Evolutionary conservation across 2,888 invertebrate species (phyloP), one percentile per base, ranked within the genome.

Genomic region (Cotesia congregata): DNA sequence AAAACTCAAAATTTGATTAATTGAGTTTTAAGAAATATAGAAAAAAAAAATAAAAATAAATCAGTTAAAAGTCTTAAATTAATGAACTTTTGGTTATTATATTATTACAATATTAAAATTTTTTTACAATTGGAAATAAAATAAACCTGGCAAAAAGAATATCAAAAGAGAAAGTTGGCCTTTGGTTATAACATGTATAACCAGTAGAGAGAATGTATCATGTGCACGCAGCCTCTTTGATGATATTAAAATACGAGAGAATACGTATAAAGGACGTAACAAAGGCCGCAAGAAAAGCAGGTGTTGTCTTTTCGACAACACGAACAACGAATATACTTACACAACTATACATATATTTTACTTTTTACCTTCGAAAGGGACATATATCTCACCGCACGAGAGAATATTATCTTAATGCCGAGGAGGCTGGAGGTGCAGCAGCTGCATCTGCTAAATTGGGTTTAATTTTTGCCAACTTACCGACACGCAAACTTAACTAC

Each of bases 301-400:
- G 81, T 81, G 82, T 78, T 74, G 78, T 80, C 72, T 80, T 75
- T 76, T 39, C 65, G 77, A 78, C 75, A 80, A 78, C 69, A 30
- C 60, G 50, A 60, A 70, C 60, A 17, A 30, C 60, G 50, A 60
- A 70, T 70, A 17, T 70, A 9, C 50, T 9, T 50, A 50, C 4
- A 50, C 6, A 50, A 9, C 12, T 12, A 50, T 50, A 50, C 12
- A 50, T 50, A 50, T 50, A 6, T 30, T 59, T 59, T 60, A 9
- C 39, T 41, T 59, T 38, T 41, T 59, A 12, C 20, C 50, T 76
- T 20, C 30, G 60, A 70, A 70, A 60, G 60, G 60, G n/a, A 70
- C 70, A 60, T 70, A 50, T 50, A 50, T 50, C 50, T 50, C 50
- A 50, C 50, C 9, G 50, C 71, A 72, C 60, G 40, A 65, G 59